Conservation (phyloP, 2,888 invertebrate genomes). For the Zeuzera pyrina region DNA sequence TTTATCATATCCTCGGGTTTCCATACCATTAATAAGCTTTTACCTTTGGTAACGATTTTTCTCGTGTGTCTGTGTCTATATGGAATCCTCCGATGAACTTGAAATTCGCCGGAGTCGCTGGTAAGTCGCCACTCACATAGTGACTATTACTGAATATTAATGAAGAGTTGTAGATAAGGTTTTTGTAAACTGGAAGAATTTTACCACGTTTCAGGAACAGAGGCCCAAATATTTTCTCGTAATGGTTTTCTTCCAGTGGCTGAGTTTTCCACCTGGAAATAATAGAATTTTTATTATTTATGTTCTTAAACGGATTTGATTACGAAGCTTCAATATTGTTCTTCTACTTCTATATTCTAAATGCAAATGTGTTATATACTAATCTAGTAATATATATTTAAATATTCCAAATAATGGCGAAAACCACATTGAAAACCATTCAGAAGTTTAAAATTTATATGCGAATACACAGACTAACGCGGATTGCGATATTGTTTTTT, state of each 20-base stretch:
- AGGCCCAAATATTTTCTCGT: conserved; percentile 23
- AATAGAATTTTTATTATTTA: no score
- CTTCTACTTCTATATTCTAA: no score
- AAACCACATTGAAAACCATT: no score
- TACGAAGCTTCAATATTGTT: no score
- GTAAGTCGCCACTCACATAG: conserved; percentile 29
- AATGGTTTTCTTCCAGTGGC: conserved; percentile 24
- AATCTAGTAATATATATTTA: no score
- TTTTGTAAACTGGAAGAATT: conserved; percentile 31
- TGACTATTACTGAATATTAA: conserved; percentile 36
- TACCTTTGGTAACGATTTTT: conserved; percentile 40
- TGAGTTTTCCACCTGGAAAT: background rate
- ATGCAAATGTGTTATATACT: no score
- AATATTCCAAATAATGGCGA: no score
- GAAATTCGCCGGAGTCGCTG: conserved; percentile 32
- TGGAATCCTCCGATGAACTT: conserved; percentile 43
- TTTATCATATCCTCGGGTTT: conserved; percentile 1
- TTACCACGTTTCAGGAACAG: conserved; percentile 35
- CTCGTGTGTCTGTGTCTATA: conserved; percentile 26
- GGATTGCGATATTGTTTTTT: no score
- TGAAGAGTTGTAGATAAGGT: conserved; percentile 35
- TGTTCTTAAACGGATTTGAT: no score
- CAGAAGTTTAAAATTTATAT: no score
- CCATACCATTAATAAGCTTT: no score
- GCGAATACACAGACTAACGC: no score